These are phyloP conservation scores for Arizona elegans DNA, from an alignment of 2,113 vertebrate genomes.

Conservation along the genomic window DNA sequence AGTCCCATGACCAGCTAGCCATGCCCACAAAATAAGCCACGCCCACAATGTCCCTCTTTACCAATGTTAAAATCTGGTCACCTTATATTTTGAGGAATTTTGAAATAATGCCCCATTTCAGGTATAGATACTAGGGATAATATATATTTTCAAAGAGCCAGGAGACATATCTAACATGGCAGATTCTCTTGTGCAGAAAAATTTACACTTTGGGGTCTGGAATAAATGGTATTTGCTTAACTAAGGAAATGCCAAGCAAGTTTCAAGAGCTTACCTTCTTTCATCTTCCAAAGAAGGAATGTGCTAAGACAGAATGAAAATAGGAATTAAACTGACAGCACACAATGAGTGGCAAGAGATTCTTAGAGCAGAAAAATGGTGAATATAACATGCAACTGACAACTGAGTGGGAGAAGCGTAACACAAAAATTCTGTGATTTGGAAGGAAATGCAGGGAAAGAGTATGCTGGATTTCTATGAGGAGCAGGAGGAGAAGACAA, in stretches of 20 bases:
- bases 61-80: no score
- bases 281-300: neutral
- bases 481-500: neutral
- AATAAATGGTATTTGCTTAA: neutral
- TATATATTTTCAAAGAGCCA: neutral
- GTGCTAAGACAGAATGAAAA: neutral
- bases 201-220: neutral
- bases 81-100: neutral
- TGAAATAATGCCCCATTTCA: neutral
- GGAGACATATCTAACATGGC: neutral
- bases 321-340: neutral
- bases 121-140: neutral
- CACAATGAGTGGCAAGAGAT: neutral
- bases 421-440: neutral
- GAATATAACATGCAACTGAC: neutral
- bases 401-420: neutral
- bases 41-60: no score
- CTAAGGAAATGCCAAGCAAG: neutral
- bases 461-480: neutral
- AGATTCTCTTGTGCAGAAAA: neutral
- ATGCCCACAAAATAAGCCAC: no score
- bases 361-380: neutral
- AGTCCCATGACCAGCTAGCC: no score
- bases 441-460: neutral
- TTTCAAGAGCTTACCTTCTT: neutral